Conservation (phyloP, 2,113 vertebrate genomes). For the Larimichthys polyactis region DNA sequence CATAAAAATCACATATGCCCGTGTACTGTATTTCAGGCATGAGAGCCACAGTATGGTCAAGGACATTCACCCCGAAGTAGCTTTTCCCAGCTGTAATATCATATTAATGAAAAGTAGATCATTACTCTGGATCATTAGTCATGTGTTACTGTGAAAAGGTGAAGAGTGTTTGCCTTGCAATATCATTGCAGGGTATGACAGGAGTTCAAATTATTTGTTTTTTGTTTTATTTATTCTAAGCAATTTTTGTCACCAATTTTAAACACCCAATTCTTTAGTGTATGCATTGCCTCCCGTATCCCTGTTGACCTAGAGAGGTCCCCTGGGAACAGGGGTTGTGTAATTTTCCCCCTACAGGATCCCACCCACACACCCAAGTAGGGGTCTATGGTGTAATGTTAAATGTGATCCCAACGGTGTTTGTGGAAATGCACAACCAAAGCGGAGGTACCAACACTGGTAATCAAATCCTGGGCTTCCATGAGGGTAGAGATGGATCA, state of each 20-base stretch:
- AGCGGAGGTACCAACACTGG: background rate
- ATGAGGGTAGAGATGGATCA: background rate
- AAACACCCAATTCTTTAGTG: background rate
- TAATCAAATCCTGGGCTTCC: background rate
- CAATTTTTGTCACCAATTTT: background rate
- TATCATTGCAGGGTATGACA: background rate
- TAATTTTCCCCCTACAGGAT: background rate
- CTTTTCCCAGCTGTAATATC: slow-evolving; percentile 13
- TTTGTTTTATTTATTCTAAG: background rate
- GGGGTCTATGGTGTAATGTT: background rate
- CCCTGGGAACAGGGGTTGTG: no score
- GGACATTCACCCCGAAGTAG: slow-evolving; percentile 6
- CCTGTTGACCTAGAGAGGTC: background rate
- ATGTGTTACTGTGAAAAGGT: background rate
- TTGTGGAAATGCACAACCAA: background rate
- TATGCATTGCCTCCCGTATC: background rate
- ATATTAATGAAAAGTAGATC: slow-evolving; percentile 4
- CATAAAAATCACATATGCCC: slow-evolving; percentile 51
- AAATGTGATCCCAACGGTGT: background rate
- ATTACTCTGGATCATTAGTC: background rate
- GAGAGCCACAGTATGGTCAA: slow-evolving; percentile 37
- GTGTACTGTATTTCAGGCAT: slow-evolving; percentile 23
- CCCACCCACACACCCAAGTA: background rate
- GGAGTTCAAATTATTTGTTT: background rate
- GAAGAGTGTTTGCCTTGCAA: background rate